These are phyloP conservation scores for Celastrina argiolus DNA, from an alignment of 2,888 invertebrate species.

Conservation along the genomic window DNA sequence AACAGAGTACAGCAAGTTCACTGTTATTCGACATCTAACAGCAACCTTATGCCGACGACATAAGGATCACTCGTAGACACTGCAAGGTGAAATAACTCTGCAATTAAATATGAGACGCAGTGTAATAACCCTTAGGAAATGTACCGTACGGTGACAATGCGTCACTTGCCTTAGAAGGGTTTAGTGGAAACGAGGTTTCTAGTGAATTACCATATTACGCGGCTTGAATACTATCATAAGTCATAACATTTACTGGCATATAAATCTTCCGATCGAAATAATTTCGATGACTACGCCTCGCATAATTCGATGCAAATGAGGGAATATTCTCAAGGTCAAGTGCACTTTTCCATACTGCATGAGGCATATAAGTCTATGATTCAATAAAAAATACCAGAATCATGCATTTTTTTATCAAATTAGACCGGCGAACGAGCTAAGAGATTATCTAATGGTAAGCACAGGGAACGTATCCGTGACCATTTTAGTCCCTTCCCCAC, in stretches of 20 bases:
- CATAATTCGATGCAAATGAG: neutral
- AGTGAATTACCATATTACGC: conserved; percentile 9
- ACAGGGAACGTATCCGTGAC: too few relatives aligned
- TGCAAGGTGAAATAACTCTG: too few relatives aligned
- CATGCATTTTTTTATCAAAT: too few relatives aligned
- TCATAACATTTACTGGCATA: neutral
- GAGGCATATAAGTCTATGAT: too few relatives aligned
- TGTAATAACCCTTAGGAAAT: conserved; percentile 17
- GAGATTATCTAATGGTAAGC: neutral
- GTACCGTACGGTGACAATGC: conserved; percentile 10
- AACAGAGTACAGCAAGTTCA: too few relatives aligned
- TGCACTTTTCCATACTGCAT: conserved; percentile 4
- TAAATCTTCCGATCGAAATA: conserved; percentile 10
- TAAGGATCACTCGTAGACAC: too few relatives aligned
- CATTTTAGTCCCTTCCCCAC: too few relatives aligned
- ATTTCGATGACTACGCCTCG: conserved; percentile 11
- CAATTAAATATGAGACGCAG: neutral
- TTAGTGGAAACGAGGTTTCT: conserved; percentile 11
- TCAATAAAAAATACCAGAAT: too few relatives aligned
- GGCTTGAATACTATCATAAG: neutral
- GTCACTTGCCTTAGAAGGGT: conserved; percentile 23
- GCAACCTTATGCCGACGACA: too few relatives aligned
- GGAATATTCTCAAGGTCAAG: neutral
- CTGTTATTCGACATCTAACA: too few relatives aligned
- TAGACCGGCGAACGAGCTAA: neutral